A percentile compares a stretch with the other conserved stretches of the same genome.
Evolutionary conservation across 1,140 invertebrate species (phyloP).

Genomic region (Batillaria attramentaria): DNA sequence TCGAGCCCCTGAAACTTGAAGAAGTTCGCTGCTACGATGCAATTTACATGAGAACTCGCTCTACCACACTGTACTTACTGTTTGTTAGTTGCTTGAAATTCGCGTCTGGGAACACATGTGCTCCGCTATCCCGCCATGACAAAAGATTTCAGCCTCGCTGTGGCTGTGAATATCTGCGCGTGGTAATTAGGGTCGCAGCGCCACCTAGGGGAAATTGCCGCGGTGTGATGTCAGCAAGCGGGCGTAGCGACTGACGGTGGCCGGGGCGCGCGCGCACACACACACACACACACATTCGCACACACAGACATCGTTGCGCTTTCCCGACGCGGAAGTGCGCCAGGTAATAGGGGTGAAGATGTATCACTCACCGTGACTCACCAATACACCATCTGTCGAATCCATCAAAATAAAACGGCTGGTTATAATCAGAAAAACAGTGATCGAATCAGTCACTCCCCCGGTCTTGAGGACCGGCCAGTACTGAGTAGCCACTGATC

Average conservation of each 20-base stretch:
- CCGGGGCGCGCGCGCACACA: no score
- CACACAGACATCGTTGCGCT: neutral
- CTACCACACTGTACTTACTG: slow-evolving; percentile 33
- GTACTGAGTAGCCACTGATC: neutral
- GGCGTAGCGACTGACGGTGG: neutral
- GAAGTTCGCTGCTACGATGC: no score
- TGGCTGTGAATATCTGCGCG: slow-evolving; percentile 49
- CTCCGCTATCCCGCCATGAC: slow-evolving; percentile 50
- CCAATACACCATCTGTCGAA: slow-evolving; percentile 24
- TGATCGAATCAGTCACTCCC: neutral
- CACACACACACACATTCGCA: slow-evolving; percentile 3
- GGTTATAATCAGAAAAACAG: neutral
- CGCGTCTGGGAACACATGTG: slow-evolving; percentile 50
- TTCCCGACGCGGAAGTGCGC: slow-evolving; percentile 20
- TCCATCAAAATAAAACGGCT: slow-evolving; percentile 3
- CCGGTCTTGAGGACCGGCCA: neutral
- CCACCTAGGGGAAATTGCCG: slow-evolving; percentile 37
- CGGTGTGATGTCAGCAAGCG: slow-evolving; percentile 20
- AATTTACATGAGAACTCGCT: neutral
- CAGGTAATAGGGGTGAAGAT: slow-evolving; percentile 10
- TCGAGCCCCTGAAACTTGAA: neutral
- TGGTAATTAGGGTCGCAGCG: slow-evolving; percentile 49
- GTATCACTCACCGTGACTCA: slow-evolving; percentile 20
- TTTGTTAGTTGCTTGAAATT: slow-evolving; percentile 31
- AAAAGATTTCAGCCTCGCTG: slow-evolving; percentile 49